Conservation (phyloP, 1,140 invertebrate species). For the Chironomus tepperi region DNA sequence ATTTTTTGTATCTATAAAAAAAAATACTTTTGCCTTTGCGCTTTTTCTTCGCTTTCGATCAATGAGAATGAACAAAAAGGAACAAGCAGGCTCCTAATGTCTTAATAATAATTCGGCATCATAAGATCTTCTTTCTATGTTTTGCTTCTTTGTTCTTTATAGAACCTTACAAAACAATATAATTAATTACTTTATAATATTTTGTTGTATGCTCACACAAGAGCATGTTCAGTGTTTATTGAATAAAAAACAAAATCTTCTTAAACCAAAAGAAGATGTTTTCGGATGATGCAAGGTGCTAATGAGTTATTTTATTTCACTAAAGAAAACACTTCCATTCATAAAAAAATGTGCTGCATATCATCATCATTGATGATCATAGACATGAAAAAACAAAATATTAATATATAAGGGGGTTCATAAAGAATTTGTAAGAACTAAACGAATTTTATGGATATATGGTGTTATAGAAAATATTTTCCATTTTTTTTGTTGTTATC, state of each 20-base stretch:
- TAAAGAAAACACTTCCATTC: not conserved
- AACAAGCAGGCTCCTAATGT: conserved; percentile 5
- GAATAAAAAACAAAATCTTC: not conserved
- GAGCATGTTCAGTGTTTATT: not conserved
- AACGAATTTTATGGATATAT: too few relatives aligned
- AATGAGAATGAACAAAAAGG: not conserved
- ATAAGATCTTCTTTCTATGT: conserved; percentile 9
- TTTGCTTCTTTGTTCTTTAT: not conserved
- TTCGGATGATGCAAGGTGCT: not conserved
- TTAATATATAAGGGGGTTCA: not conserved
- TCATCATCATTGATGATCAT: too few relatives aligned
- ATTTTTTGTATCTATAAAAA: not conserved
- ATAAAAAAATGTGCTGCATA: not conserved
- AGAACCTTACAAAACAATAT: not conserved
- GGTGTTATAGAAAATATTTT: too few relatives aligned
- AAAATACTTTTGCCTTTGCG: not conserved
- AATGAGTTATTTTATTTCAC: not conserved
- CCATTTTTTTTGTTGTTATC: not conserved
- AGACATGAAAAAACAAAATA: not conserved
- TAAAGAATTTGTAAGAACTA: not conserved
- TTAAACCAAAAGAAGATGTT: not conserved
- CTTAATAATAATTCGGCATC: conserved; percentile 13
- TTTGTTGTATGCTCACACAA: not conserved
- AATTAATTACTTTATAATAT: conserved; percentile 15
- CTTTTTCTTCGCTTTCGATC: not conserved